Base-by-base conservation (phyloP, 2,888 invertebrate genomes). In the Hydropsyche betteni region DNA sequence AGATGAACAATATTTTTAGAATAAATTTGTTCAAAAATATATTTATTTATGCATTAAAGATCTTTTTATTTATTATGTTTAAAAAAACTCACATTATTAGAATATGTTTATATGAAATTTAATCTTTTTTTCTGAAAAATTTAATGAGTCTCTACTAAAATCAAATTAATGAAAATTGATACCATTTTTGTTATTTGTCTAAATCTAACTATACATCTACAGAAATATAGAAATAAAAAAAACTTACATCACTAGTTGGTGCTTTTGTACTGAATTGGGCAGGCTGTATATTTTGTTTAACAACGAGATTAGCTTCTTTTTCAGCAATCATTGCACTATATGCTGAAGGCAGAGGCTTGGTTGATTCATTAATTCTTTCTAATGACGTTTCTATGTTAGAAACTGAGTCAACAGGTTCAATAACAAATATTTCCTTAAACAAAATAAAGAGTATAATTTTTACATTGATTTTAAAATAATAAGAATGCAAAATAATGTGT, bases 281-380 rank as follows among this genome's bases (percentile, higher is more conserved):
- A 10, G 16, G 52, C 16, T 70, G 51, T 33, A 33, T 33, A 53
- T 34, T 70, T n/a, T 73, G 51, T 24, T 69, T 55, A 8, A 73
- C 36, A 10, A 87, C 86, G 24, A 83, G 84, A 0, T 84, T 83
- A 10, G 82, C 69, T 12, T 82, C 83, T 53, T 84, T 84, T 70
- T 85, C 85, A 0, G 88, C 88, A 36, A 87, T 70, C 73, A 87
- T 79, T 38, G 85, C 83, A 68, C 87, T 82, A 81, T 86, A 88
- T 79, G 79, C 79, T 7, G 79, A 79, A 0, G 77, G 70, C 5
- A 74, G 52, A 7, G 77, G 75, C 38, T 71, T 69, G 4, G 75
- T 69, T 4, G 79, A 74, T 34, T 74, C 69, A 12, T 58, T 61
- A 12, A 71, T 72, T 12, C 44, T 61, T 55, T 79, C 77, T 36